phyloP scores from a whole-genome alignment of 2,113 vertebrate species.

The Oenanthe oenanthe region DNA sequence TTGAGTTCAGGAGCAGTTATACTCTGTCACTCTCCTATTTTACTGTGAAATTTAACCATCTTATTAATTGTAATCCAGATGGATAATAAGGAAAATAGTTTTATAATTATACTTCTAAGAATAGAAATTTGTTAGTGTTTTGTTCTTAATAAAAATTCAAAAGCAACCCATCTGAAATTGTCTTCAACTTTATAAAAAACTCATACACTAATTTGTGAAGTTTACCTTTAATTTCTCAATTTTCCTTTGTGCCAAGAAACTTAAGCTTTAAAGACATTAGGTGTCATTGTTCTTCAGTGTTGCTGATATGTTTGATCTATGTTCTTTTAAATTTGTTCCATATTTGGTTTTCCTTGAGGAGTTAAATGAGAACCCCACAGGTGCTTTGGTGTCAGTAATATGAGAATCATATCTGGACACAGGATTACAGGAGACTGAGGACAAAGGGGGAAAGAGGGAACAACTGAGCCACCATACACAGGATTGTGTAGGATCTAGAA shows the following conservation, averaged over 20 bases:
- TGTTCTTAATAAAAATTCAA: not conserved
- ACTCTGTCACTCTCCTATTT: not conserved
- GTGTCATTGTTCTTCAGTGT: not conserved
- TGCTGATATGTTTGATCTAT: not conserved
- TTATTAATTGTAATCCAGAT: not conserved
- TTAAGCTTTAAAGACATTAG: not conserved
- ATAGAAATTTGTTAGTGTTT: not conserved
- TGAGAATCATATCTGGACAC: not conserved
- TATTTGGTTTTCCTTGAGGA: not conserved
- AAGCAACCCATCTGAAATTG: not conserved
- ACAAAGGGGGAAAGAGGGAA: not conserved
- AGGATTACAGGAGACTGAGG: not conserved
- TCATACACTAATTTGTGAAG: not conserved
- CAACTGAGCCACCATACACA: not conserved
- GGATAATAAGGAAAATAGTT: not conserved
- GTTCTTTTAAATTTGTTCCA: not conserved
- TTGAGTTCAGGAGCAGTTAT: not conserved
- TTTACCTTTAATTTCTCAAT: not conserved
- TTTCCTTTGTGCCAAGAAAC: not conserved
- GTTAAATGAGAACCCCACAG: fast-evolving
- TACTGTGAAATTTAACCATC: not conserved
- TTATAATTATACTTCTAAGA: not conserved
- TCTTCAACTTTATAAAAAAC: not conserved
- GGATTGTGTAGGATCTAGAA: not conserved
- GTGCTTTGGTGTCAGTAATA: not conserved